Percentiles rank a stretch among this genome's conserved stretches.
These are phyloP conservation scores for Asobara japonica DNA, from an alignment of 1,140 invertebrate species.

Conservation along the genomic window DNA sequence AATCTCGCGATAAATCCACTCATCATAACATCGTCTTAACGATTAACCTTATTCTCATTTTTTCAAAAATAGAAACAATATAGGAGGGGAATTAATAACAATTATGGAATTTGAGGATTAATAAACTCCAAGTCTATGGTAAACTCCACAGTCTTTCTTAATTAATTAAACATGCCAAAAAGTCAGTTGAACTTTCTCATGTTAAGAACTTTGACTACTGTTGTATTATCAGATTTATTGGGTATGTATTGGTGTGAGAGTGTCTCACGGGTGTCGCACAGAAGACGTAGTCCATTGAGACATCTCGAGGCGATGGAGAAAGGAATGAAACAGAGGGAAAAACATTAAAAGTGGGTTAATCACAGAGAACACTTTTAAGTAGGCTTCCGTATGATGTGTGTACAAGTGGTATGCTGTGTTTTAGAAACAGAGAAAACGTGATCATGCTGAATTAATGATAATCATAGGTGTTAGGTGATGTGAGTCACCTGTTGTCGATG, in stretches of 20 bases:
- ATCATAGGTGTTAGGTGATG: too few species aligned
- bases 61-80: not conserved
- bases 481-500: too few species aligned
- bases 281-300: constrained; percentile 10
- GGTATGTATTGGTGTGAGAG: not conserved
- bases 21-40: not conserved
- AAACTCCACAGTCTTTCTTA: not conserved
- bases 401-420: constrained; percentile 4
- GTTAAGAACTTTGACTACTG: too few species aligned
- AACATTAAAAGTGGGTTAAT: constrained; percentile 48
- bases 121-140: not conserved
- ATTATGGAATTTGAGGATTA: not conserved
- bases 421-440: constrained; percentile 29
- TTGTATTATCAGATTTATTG: not conserved
- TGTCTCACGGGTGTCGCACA: constrained; percentile 23
- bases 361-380: constrained; percentile 42
- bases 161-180: not conserved
- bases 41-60: not conserved
- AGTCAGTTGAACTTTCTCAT: too few species aligned
- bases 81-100: not conserved
- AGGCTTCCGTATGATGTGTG: constrained; percentile 37
- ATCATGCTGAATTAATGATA: constrained; percentile 6
- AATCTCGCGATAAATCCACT: not conserved
- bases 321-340: constrained; percentile 22
- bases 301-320: constrained; percentile 17